A percentile compares a stretch with the other conserved stretches of the same genome.
Conservation (phyloP, 2,113 vertebrate species). For the Mus spicilegus region DNA sequence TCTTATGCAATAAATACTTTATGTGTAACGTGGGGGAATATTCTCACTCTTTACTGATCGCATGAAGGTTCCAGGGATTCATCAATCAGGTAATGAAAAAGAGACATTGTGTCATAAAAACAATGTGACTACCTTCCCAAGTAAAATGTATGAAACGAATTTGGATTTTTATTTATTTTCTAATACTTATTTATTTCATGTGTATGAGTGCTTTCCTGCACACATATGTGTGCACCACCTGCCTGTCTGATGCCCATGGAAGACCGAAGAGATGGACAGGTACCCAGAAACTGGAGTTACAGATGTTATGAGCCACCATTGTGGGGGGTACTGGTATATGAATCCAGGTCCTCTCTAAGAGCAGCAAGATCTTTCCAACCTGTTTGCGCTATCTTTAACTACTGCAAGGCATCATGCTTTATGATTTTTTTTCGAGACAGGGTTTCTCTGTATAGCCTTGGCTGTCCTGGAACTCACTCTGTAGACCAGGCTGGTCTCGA, state of each 20-base stretch:
- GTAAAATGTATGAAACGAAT: not conserved
- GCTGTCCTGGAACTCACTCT: no score
- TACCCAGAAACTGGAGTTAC: not conserved
- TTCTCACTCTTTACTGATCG: not conserved
- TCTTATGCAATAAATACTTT: not conserved
- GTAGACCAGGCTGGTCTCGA: no score
- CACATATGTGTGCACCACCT: not conserved
- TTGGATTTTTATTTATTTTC: not conserved
- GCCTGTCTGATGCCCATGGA: no score
- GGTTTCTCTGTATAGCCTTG: no score
- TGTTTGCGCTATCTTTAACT: not conserved
- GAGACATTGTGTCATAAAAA: not conserved
- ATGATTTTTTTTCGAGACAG: not conserved
- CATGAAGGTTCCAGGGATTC: not conserved
- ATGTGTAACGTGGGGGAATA: not conserved
- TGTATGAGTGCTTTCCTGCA: not conserved
- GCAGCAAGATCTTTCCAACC: not conserved
- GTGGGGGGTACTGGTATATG: not conserved
- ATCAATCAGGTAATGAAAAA: constrained; percentile 12
- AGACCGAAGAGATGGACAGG: not conserved
- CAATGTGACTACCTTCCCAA: not conserved
- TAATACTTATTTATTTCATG: not conserved
- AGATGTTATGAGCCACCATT: not conserved
- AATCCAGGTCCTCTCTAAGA: not conserved
- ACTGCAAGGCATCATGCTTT: constrained; percentile 13